Percentiles rank a stretch among this genome's conserved stretches.
Evolutionary conservation across 2,888 invertebrate genomes (phyloP).

Genomic region (Tetanocera ferruginea): DNA sequence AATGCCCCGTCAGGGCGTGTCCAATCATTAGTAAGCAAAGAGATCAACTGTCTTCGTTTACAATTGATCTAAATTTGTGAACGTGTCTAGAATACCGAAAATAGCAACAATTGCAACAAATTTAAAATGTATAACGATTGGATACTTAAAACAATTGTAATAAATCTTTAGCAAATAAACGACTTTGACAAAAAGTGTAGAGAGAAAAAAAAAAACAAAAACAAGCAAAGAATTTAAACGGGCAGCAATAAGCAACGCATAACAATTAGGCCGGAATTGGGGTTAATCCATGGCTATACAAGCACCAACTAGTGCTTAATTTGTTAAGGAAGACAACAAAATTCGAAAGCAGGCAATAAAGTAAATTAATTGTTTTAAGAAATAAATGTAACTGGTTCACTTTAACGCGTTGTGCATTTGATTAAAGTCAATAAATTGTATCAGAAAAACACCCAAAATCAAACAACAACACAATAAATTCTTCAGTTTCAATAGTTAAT

Average conservation of each 20-base stretch:
- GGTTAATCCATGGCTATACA: conserved; percentile 38
- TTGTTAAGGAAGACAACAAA: conserved; percentile 48
- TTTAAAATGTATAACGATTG: conserved; percentile 7
- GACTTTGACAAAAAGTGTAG: not conserved
- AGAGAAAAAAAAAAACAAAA: conserved; percentile 13
- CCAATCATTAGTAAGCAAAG: conserved; percentile 25
- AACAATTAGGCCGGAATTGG: conserved; percentile 47
- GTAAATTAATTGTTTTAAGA: conserved; percentile 55
- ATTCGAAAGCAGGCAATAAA: conserved; percentile 57
- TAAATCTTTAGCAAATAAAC: conserved; percentile 50
- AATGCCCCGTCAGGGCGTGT: conserved; percentile 16
- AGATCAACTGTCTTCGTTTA: conserved; percentile 23
- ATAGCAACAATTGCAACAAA: conserved; percentile 10
- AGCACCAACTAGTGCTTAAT: conserved; percentile 35
- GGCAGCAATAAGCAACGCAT: conserved; percentile 51
- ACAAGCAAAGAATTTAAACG: conserved; percentile 16
- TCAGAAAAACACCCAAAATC: not conserved
- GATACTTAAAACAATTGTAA: conserved; percentile 44
- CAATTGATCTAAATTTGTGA: conserved; percentile 56
- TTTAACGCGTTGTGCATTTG: conserved; percentile 41
- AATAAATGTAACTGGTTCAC: conserved; percentile 54
- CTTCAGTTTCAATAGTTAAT: conserved; percentile 20
- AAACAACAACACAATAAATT: conserved; percentile 16
- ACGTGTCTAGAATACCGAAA: conserved; percentile 49
- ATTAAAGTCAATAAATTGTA: conserved; percentile 24